phyloP scores from a whole-genome alignment of 2,888 invertebrate species.

The Lasioglossum figueresi region DNA sequence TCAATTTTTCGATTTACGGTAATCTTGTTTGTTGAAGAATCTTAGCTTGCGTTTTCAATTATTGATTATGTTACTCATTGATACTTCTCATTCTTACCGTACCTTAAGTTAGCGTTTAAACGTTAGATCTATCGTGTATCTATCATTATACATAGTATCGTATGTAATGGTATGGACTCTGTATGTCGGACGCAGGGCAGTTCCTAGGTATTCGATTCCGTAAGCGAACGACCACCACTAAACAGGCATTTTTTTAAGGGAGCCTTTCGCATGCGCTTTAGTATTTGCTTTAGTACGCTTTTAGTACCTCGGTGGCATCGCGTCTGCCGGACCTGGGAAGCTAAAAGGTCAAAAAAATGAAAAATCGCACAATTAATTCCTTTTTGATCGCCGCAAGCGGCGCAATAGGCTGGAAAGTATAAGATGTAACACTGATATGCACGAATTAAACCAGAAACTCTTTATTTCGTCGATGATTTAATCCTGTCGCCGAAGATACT shows the following conservation, averaged over 20 bases:
- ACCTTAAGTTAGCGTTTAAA: constrained; percentile 71
- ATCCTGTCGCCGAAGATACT: constrained; percentile 34
- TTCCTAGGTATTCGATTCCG: constrained; percentile 72
- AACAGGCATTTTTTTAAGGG: constrained; percentile 64
- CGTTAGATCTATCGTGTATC: constrained; percentile 71
- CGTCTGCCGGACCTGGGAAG: constrained; percentile 84
- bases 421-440: constrained; percentile 81
- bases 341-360: constrained; percentile 83
- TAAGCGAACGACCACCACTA: constrained; percentile 71
- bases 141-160: constrained; percentile 71
- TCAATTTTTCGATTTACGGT: constrained; percentile 29
- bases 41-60: constrained; percentile 42
- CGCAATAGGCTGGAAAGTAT: constrained; percentile 77
- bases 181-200: constrained; percentile 69
- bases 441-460: constrained; percentile 50
- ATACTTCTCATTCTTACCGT: constrained; percentile 66
- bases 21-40: constrained; percentile 23
- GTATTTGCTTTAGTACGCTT: constrained; percentile 72
- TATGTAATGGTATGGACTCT: constrained; percentile 73
- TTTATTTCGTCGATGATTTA: constrained; percentile 22
- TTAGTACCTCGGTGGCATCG: constrained; percentile 84
- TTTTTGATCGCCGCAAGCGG: constrained; percentile 65
- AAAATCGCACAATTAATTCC: constrained; percentile 83
- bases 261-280: constrained; percentile 71
- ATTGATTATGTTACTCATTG: constrained; percentile 56